These are phyloP conservation scores for Xestia c-nigrum DNA, from an alignment of 2,888 invertebrate genomes.

Conservation along the genomic window DNA sequence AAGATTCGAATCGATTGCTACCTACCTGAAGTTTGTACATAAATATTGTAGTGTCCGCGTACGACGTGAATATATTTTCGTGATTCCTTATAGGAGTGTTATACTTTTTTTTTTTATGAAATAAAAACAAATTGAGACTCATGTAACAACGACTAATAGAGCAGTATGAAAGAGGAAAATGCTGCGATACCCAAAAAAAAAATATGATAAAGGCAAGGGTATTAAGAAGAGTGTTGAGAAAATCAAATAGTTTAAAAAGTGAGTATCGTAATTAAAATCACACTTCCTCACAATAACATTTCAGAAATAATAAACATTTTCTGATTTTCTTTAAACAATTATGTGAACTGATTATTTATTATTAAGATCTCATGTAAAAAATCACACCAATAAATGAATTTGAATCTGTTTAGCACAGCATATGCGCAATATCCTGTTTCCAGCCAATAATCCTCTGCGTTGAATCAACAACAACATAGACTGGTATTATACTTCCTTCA, in stretches of 20 bases:
- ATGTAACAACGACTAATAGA: background rate
- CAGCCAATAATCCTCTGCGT: slow-evolving; percentile 11
- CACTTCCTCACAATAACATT: background rate
- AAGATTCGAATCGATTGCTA: slow-evolving; percentile 27
- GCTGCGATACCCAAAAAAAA: background rate
- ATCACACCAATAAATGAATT: too few relatives aligned
- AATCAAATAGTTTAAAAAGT: background rate
- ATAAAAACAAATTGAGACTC: background rate
- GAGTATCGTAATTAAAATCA: background rate
- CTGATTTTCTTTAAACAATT: too few relatives aligned
- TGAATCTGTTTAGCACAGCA: background rate
- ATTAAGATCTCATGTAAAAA: too few relatives aligned
- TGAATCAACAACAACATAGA: slow-evolving; percentile 11
- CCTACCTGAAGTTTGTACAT: slow-evolving; percentile 6
- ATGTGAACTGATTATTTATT: too few relatives aligned
- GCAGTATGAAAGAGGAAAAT: background rate
- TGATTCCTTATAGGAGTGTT: background rate
- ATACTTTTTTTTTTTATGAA: background rate
- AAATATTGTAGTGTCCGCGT: slow-evolving; percentile 17
- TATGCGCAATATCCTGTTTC: slow-evolving; percentile 18
- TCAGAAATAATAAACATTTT: background rate
- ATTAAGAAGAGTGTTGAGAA: background rate
- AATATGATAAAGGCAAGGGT: background rate
- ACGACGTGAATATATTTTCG: slow-evolving; percentile 2
- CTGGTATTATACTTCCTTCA: slow-evolving; percentile 20